Percentiles rank a stretch among this genome's conserved stretches.
phyloP scores from a whole-genome alignment of 2,113 vertebrate species.

The Neolamprologus toae region DNA sequence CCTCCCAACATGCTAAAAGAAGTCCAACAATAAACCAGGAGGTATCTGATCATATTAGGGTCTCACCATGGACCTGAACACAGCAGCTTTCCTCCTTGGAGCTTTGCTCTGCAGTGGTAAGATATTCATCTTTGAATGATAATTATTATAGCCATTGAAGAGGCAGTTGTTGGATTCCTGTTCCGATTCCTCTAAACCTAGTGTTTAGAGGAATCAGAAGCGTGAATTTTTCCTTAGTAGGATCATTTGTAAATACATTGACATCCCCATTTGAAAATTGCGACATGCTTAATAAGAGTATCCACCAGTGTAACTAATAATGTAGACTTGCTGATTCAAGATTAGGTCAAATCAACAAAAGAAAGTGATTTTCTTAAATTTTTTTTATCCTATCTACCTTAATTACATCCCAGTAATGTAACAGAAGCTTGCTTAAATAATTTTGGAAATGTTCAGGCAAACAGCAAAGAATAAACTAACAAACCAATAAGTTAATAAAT shows the following conservation, averaged over 20 bases:
- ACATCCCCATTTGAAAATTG: background rate
- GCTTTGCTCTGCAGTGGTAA: constrained; percentile 60
- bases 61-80: constrained; percentile 59
- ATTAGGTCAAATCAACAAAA: background rate
- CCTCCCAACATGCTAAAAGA: constrained; percentile 1
- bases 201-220: background rate
- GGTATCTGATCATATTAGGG: constrained; percentile 14
- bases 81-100: constrained; percentile 44
- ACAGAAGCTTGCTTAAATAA: background rate
- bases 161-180: background rate
- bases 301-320: background rate
- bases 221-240: background rate
- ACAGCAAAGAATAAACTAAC: background rate
- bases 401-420: background rate
- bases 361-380: background rate
- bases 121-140: background rate
- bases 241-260: background rate
- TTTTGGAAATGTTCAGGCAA: background rate
- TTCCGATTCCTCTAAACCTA: background rate
- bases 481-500: background rate
- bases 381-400: background rate
- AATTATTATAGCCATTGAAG: background rate
- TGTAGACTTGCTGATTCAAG: background rate
- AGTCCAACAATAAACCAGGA: background rate
- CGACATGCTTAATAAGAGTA: background rate